These are phyloP conservation scores for Semnornis frantzii DNA, from an alignment of 2,113 vertebrate genomes.

Conservation along the genomic window DNA sequence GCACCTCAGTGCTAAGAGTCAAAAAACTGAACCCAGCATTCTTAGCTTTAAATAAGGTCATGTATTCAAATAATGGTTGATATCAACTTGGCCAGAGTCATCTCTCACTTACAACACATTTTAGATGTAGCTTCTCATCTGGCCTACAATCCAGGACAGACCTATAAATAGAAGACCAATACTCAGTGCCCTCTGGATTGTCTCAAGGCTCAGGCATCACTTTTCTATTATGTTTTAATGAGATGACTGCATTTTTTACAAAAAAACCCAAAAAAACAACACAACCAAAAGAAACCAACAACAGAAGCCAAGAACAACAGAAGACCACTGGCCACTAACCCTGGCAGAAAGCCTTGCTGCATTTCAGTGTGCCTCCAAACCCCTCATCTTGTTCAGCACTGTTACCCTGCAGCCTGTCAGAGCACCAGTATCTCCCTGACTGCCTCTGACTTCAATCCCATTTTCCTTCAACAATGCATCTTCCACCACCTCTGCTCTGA, in stretches of 20 bases:
- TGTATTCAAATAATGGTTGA: neutral
- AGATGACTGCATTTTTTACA: neutral
- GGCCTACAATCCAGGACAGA: neutral
- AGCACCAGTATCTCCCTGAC: neutral
- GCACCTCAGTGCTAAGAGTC: no score
- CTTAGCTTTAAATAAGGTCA: neutral
- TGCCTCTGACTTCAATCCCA: neutral
- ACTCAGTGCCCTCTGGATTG: neutral
- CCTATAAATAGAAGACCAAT: neutral
- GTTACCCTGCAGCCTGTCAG: neutral
- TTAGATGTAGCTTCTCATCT: neutral
- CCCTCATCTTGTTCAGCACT: neutral
- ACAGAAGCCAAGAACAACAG: no score
- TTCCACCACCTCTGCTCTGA: neutral
- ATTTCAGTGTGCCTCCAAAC: neutral
- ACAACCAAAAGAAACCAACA: no score
- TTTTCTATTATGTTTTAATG: neutral
- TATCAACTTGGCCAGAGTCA: neutral
- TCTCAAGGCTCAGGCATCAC: neutral
- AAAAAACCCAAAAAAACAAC: no score
- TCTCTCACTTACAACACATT: neutral
- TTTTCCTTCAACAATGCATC: conserved; percentile 11
- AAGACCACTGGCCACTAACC: neutral
- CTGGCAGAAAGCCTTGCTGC: neutral
- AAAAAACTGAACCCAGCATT: no score